Base-by-base conservation (phyloP, 1,140 invertebrate genomes). In the Venustaconcha ellipsiformis region DNA sequence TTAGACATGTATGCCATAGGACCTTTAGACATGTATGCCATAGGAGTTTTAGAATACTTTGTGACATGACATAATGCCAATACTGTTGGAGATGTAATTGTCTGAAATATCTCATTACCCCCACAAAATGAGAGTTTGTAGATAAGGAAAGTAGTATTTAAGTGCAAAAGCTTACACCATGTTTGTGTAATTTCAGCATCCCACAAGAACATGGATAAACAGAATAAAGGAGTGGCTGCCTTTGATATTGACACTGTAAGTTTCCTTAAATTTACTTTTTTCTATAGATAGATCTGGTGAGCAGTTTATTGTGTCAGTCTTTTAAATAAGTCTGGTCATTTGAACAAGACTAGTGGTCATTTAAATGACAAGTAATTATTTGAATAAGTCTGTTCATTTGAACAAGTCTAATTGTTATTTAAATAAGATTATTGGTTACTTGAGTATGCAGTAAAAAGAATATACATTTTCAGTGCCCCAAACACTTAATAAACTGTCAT, bases 211-310 rank as follows among this genome's bases (percentile, higher is more conserved):
- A 59, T 60, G 15, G 83, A 85, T 76, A 71, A 70, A 14, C 20
- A 82, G 23, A 76, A 76, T 18, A 72, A 79, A 26, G 84, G 81
- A 55, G 14, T 83, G 66, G 80, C 80, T 57, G 78, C 80, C 18
- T 81, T 81, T 76, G 76, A 80, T 67, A 74, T 83, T 67, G 82
- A 86, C 48, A 78, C 71, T 58, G 83, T 86, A 79, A 86, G 83
- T 83, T 67, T 72, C 58, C 68, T 37, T 8, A 20, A 60, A 26
- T 14, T 12, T 14, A n/a, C 56, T 26, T 17, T 48, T 11, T 64
- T 37, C 17, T 59, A 63, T 13, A n/a, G 64, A 63, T n/a, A 12
- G 55, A 17, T 48, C 15, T 26, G 18, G n/a, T 67, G 55, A 55
- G 8, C 23, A n/a, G 18, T 74, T 60, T 30, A n/a, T 67, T 2